phyloP scores from a whole-genome alignment of 2,113 vertebrate species.

The Gobius niger region DNA sequence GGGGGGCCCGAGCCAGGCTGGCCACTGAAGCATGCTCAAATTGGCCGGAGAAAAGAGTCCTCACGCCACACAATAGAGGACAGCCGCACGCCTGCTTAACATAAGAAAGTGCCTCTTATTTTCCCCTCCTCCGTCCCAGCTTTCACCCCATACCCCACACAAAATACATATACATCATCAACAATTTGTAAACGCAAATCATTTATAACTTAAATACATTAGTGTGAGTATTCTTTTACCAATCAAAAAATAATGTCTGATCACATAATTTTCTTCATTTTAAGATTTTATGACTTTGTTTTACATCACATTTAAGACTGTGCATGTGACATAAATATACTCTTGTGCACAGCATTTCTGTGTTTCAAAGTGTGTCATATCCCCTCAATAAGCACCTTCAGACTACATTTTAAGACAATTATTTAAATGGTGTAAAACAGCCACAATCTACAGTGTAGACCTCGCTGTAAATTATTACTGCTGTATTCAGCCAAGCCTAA shows the following conservation, averaged over 20 bases:
- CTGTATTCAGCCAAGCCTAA: slow-evolving; percentile 24
- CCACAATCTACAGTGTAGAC: slow-evolving; percentile 8
- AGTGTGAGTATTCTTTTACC: no score
- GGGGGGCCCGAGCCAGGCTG: slow-evolving; percentile 69
- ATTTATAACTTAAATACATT: no score
- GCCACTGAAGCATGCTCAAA: slow-evolving; percentile 77
- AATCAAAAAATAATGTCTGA: no score
- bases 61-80: slow-evolving; percentile 76
- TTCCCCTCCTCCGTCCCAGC: slow-evolving; percentile 45
- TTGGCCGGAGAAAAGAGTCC: slow-evolving; percentile 79
- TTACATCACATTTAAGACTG: no score
- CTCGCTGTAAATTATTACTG: slow-evolving; percentile 28
- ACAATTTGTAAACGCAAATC: slow-evolving; percentile 11
- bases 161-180: slow-evolving; percentile 24
- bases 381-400: not conserved
- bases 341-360: not conserved
- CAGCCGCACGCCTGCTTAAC: slow-evolving; percentile 77
- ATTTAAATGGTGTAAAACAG: slow-evolving; percentile 1
- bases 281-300: no score
- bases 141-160: slow-evolving; percentile 20
- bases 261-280: no score
- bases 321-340: no score
- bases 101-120: slow-evolving; percentile 77
- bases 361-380: not conserved
- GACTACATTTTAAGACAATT: slow-evolving; percentile 1